Evolutionary conservation across 2,888 invertebrate genomes (phyloP), one percentile per base, ranked within the genome.

Genomic region (Sarcophaga subvicina): DNA sequence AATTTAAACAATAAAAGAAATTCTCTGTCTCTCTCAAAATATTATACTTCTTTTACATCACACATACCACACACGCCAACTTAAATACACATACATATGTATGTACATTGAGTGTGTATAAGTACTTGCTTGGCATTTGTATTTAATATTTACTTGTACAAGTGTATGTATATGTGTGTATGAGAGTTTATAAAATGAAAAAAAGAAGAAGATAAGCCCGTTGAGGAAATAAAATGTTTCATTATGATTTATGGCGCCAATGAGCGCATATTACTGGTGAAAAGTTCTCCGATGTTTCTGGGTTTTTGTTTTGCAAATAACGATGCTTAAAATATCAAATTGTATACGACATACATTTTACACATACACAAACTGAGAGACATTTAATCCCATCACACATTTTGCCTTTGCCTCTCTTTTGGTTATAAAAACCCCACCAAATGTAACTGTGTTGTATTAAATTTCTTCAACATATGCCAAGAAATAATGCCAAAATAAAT

Each of bases 221-320:
- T 77, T 72, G 72, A 84, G 83, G 80, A 86, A 77, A 79, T 86
- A 83, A 83, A 80, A 83, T 83, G 83, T 67, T 86, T 83, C 77
- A 86, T 86, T 83, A 83, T 86, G 83, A 86, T 86, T 86, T 86
- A 83, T 86, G 80, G 83, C 80, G 86, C 83, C 86, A 82, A 77
- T 69, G 72, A 76, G 80, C 73, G 80, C 73, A 73, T 67, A 59
- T 54, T 54, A 54, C 63, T 77, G 37, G 47, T 80, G 69, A 72
- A 85, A 77, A 77, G 47, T 77, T 72, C 62, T 59, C 66, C 27
- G 20, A 67, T 54, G 2, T 67, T 70, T 77, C 60, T 69, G 17
- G 54, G 14, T 62, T 11, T 25, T 75, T 71, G 66, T 82, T 49
- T 49, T 12, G 60, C 66, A 69, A 47, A 63, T 81, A 69, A 69